phyloP scores from a whole-genome alignment of 2,888 invertebrate species.

The Leptopilina syphax region DNA sequence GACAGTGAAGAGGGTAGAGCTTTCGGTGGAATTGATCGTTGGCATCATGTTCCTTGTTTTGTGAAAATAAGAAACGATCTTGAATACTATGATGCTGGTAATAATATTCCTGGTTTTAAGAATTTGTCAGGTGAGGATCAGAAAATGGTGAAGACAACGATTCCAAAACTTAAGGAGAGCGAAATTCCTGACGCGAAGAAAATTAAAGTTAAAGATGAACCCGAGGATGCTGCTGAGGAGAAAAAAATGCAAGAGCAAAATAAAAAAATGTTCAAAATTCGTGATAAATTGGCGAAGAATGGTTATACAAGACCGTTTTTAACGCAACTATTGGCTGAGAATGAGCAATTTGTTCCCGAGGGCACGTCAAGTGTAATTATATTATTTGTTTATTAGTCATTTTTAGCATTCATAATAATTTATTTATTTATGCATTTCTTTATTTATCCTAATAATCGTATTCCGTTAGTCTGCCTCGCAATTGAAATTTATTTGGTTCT shows the following conservation, averaged over 20 bases:
- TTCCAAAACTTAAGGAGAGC: conserved; percentile 80
- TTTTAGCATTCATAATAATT: too few species aligned
- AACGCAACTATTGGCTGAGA: conserved; percentile 82
- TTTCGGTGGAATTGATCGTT: conserved; percentile 90
- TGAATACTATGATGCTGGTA: conserved; percentile 85
- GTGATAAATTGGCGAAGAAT: conserved; percentile 79
- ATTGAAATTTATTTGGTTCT: too few species aligned
- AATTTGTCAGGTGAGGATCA: conserved; percentile 85
- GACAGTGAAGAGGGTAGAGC: conserved; percentile 88
- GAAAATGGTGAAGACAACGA: conserved; percentile 79
- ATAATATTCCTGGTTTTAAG: conserved; percentile 87
- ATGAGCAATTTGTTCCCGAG: conserved; percentile 84
- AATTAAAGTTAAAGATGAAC: conserved; percentile 83
- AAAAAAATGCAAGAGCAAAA: conserved; percentile 85
- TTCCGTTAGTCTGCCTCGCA: too few species aligned
- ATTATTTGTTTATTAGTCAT: too few species aligned
- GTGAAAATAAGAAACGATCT: conserved; percentile 85
- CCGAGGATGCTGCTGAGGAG: conserved; percentile 79
- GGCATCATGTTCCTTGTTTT: conserved; percentile 97
- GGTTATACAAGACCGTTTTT: conserved; percentile 81
- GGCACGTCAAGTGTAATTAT: conserved; percentile 83
- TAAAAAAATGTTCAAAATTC: conserved; percentile 82
- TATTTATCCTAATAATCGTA: too few species aligned
- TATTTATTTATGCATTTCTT: too few species aligned
- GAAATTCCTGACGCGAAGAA: conserved; percentile 81